Evolutionary conservation across 1,140 invertebrate genomes (phyloP), one percentile per base, ranked within the genome.

Genomic region (Conopomorpha cramerella): DNA sequence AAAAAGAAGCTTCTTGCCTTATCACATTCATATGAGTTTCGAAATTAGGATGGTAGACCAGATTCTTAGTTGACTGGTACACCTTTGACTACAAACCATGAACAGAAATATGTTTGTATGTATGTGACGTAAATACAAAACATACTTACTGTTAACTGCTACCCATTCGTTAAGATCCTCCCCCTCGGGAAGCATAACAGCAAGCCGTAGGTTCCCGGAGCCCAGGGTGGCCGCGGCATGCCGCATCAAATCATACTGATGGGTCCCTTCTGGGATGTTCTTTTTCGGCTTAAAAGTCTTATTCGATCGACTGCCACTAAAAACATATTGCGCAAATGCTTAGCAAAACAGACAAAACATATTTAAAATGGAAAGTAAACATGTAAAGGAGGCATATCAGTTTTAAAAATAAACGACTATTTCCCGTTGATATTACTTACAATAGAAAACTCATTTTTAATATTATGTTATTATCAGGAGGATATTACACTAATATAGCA

Each of bases 81-180:
- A n/a, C n/a, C n/a, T n/a, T n/a, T n/a, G n/a, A n/a, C n/a, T n/a
- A n/a, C n/a, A n/a, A n/a, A n/a, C n/a, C n/a, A n/a, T n/a, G n/a
- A n/a, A n/a, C n/a, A n/a, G n/a, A n/a, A n/a, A n/a, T n/a, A n/a
- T n/a, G n/a, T n/a, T n/a, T n/a, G n/a, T n/a, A n/a, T n/a, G n/a
- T n/a, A n/a, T n/a, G n/a, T n/a, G n/a, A n/a, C n/a, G n/a, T n/a
- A n/a, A n/a, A n/a, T n/a, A n/a, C n/a, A n/a, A n/a, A n/a, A n/a
- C n/a, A n/a, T 45, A 84, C 88, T 87, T 80, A 96, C 96, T 98
- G 65, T 99, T 99, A 8, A 98, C 96, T 43, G 96, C 96, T 25
- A 99, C 94, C 98, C 98, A 99, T 82, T 99, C 98, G 76, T 99
- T 99, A 23, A 98, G 83, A 81, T 99, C 97, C 81, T 99, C 98